Base-by-base conservation (phyloP, 2,113 vertebrate genomes). In the Istiophorus platypterus region DNA sequence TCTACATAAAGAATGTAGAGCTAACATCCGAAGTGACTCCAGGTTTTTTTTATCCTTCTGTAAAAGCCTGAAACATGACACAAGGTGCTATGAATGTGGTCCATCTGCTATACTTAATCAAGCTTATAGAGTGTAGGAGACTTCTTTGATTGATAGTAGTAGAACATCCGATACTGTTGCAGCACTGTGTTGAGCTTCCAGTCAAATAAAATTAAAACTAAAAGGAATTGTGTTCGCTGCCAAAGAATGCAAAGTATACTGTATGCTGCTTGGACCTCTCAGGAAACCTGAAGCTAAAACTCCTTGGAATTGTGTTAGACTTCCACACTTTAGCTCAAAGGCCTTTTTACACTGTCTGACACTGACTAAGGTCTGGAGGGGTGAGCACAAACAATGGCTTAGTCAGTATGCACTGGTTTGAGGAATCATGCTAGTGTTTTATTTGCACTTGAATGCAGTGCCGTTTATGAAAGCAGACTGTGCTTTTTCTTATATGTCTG, bases 11-110 rank as follows among this genome's bases (percentile, higher is more conserved):
- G 95, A 96, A 89, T 97, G 90, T 22, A 99, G 87, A 13, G 95
- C 96, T 72, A 97, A 92, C 95, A 98, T 97, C 89, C 96, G 95
- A 49, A 97, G 87, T 3, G 97, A 98, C 91, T 99, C 97, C 83
- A 96, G 92, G 85, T 97, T 99, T 89, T 96, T 94, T 88, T 91
- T 93, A 92, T 99, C 97, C 89, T 95, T 97, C 89, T 99, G 96
- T 89, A 99, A 86, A 64, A 99, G 89, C 81, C 98, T 99, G 92
- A 71, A 93, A 90, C 18, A 91, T 93, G 91, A 95, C 62, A 91
- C 76, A 90, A 49, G 58, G 51, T 57, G 45, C 34, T 70, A 62
- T 87, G 69, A 85, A 76, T 75, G 37, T 70, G 84, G 71, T 84
- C 74, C 52, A 89, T 86, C 75, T 76, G 39, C 61, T 57, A 72